Percentiles rank a stretch among this genome's conserved stretches.
Evolutionary conservation across 2,888 invertebrate genomes (phyloP).

Genomic region (Crossocerus cetratus): DNA sequence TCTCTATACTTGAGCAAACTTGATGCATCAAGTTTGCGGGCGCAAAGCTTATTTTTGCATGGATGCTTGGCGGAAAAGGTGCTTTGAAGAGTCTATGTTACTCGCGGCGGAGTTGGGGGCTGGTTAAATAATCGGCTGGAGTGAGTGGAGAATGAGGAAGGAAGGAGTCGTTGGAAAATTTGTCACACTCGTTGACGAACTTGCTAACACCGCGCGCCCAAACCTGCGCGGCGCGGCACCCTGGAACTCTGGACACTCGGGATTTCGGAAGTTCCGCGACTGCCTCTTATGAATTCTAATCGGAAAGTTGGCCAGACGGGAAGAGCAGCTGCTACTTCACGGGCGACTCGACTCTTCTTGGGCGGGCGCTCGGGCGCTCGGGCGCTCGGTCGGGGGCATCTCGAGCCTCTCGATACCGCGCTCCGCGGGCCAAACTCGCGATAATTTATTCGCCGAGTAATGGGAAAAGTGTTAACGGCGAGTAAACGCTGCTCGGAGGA

Average conservation of each 20-base stretch:
- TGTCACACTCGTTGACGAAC: background rate
- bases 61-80: too few relatives aligned
- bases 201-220: conserved; percentile 14
- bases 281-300: conserved; percentile 40
- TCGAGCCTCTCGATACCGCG: too few relatives aligned
- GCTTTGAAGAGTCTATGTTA: background rate
- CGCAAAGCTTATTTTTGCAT: too few relatives aligned
- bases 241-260: conserved; percentile 21
- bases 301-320: conserved; percentile 30
- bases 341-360: too few relatives aligned
- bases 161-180: background rate
- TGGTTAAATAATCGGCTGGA: background rate
- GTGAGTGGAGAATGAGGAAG: background rate
- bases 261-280: conserved; percentile 34
- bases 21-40: too few relatives aligned
- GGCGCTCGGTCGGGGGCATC: too few relatives aligned
- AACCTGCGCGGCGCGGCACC: conserved; percentile 19
- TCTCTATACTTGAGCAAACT: too few relatives aligned
- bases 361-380: too few relatives aligned
- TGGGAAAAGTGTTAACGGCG: too few relatives aligned
- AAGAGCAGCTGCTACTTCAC: background rate
- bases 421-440: background rate
- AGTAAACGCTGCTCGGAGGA: too few relatives aligned
- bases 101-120: too few relatives aligned
- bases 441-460: conserved; percentile 13